A percentile compares a stretch with the other conserved stretches of the same genome.
Evolutionary conservation across 1,140 invertebrate genomes (phyloP).

Genomic region (Parasteatoda tepidariorum): DNA sequence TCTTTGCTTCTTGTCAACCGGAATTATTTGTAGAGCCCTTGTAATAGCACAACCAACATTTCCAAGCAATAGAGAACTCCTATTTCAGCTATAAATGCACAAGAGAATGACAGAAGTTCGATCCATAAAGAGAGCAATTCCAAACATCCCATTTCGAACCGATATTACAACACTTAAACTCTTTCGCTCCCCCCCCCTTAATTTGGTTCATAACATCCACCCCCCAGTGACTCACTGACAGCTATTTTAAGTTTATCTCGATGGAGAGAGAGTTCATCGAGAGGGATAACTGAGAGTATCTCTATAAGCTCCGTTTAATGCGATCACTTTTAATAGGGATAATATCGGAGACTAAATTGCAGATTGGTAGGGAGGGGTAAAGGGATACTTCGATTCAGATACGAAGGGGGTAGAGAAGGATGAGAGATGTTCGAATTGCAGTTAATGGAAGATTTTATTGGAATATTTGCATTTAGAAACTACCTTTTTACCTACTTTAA

Average conservation of each 20-base stretch:
- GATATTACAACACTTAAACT: constrained; percentile 30
- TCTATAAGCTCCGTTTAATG: background rate
- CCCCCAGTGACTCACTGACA: constrained; percentile 5
- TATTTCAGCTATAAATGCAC: no score
- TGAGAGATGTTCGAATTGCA: no score
- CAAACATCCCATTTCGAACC: background rate
- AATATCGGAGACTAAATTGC: constrained; percentile 24
- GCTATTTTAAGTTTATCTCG: constrained; percentile 21
- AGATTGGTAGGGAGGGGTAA: background rate
- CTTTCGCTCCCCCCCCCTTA: background rate
- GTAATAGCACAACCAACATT: no score
- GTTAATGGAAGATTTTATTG: no score
- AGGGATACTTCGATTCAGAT: background rate
- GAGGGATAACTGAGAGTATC: background rate
- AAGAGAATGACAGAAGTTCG: constrained; percentile 10
- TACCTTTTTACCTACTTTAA: no score
- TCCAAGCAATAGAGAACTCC: no score
- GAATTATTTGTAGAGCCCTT: no score
- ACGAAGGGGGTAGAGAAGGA: no score
- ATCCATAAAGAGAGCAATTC: constrained; percentile 7
- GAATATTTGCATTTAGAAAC: no score
- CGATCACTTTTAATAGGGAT: background rate
- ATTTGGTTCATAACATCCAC: background rate
- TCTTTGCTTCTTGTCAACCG: no score
- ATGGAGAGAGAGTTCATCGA: constrained; percentile 5